Percentiles rank a stretch among this genome's conserved stretches.
Evolutionary conservation across 2,113 vertebrate genomes (phyloP).

Genomic region (Otocyon megalotis): DNA sequence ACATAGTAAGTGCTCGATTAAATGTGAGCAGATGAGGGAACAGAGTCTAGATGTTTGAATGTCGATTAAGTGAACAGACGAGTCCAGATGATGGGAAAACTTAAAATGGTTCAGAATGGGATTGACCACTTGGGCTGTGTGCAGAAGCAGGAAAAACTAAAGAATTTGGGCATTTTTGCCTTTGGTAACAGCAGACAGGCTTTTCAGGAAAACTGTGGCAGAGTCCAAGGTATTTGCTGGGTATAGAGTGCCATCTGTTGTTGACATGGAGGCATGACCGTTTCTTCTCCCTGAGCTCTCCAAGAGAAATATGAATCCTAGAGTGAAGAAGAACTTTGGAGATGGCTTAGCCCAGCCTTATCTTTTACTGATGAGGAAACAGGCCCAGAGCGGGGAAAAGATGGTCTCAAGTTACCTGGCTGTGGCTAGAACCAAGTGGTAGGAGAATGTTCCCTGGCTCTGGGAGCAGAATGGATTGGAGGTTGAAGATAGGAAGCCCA

Average conservation of each 20-base stretch:
- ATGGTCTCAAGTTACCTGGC: background rate
- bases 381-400: background rate
- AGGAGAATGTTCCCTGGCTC: background rate
- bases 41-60: background rate
- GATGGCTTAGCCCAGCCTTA: background rate
- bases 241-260: constrained; percentile 53
- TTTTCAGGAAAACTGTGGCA: background rate
- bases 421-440: background rate
- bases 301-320: background rate
- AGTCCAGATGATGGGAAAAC: background rate
- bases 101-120: background rate
- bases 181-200: background rate
- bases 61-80: background rate
- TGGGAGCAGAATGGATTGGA: background rate
- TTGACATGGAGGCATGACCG: background rate
- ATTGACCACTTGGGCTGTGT: background rate
- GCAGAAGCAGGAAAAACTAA: background rate
- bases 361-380: background rate
- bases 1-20: background rate
- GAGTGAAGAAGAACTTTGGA: constrained; percentile 25
- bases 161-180: background rate
- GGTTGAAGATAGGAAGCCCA: background rate
- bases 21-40: background rate
- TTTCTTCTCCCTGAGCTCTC: background rate
- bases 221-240: background rate